Evolutionary conservation across 2,797 vertebrate species (phyloP).

Genomic region (Masticophis lateralis): DNA sequence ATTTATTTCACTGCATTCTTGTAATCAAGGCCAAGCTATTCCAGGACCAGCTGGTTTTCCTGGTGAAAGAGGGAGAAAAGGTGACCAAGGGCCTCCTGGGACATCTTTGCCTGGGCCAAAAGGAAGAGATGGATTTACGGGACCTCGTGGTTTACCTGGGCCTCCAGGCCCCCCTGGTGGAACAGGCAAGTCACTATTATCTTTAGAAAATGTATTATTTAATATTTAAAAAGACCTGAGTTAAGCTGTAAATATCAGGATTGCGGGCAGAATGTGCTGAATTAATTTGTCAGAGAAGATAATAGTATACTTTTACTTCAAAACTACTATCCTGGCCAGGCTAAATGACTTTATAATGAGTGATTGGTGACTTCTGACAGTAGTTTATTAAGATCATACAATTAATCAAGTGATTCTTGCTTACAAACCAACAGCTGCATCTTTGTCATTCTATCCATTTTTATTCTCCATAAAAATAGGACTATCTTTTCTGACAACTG

Average conservation of each 20-base stretch:
- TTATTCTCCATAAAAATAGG: neutral
- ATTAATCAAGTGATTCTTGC: neutral
- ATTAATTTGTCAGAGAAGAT: neutral
- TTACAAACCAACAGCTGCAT: neutral
- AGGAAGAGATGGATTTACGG: conserved; percentile 80
- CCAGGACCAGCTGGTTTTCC: conserved; percentile 82
- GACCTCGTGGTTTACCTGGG: conserved; percentile 80
- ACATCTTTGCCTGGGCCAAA: conserved; percentile 77
- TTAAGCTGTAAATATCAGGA: neutral
- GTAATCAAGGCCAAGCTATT: conserved; percentile 60
- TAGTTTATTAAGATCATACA: neutral
- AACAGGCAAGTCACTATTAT: conserved; percentile 52
- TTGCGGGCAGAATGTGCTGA: neutral
- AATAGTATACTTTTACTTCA: neutral
- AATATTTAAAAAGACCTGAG: neutral
- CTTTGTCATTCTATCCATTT: neutral
- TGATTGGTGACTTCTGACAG: neutral
- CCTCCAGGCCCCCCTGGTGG: conserved; percentile 70
- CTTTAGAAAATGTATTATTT: neutral
- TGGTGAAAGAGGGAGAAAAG: conserved; percentile 85
- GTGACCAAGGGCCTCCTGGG: conserved; percentile 83
- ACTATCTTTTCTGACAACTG: neutral
- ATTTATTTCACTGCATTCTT: neutral
- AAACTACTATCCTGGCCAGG: neutral
- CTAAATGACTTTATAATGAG: neutral